Conservation (phyloP, 1,140 invertebrate genomes). For the Pseudobourletiella spinata region DNA sequence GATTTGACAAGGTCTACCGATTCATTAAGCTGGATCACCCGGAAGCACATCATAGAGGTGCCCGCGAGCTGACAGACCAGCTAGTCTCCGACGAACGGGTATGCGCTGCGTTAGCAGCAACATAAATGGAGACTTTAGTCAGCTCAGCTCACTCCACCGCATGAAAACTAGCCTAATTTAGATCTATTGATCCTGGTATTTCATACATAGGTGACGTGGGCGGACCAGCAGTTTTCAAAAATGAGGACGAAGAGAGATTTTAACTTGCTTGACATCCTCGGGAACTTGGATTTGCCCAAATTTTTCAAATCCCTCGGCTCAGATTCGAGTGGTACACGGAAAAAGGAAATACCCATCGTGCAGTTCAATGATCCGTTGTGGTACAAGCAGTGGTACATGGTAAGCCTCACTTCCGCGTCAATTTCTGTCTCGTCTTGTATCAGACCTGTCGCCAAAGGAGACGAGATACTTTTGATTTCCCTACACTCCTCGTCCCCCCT, state of each 20-base stretch:
- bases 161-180: too few species aligned
- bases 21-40: conserved; percentile 45
- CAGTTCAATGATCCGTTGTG: conserved; percentile 81
- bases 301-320: not conserved
- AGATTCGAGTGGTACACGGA: too few species aligned
- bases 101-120: too few species aligned
- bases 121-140: too few species aligned
- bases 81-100: conserved; percentile 33
- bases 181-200: too few species aligned
- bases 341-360: too few species aligned
- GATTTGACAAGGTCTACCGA: conserved; percentile 50
- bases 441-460: too few species aligned
- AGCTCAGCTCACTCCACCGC: too few species aligned
- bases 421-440: not conserved
- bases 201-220: conserved; percentile 55
- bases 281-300: conserved; percentile 13
- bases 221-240: conserved; percentile 56
- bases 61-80: conserved; percentile 35
- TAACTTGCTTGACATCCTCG: conserved; percentile 28
- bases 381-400: conserved; percentile 85
- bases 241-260: conserved; percentile 51
- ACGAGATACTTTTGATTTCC: too few species aligned
- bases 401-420: too few species aligned
- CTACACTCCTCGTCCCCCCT: too few species aligned
- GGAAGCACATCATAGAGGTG: conserved; percentile 34